phyloP scores from a whole-genome alignment of 2,797 vertebrate species.

The Cyprinella venusta region DNA sequence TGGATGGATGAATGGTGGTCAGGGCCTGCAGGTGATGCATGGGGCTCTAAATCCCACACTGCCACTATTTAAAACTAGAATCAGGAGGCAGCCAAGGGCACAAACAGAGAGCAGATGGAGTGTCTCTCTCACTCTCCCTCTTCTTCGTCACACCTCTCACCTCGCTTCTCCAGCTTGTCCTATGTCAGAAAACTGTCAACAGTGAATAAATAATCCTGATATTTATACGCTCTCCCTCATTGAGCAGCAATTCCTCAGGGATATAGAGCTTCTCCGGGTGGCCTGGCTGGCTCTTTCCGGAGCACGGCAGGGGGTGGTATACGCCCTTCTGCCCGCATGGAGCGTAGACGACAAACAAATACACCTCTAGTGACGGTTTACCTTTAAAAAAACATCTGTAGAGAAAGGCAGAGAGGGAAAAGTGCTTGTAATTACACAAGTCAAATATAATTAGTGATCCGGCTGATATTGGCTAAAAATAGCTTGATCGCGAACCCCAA shows the following conservation, averaged over 20 bases:
- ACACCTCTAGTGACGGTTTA: neutral
- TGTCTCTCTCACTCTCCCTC: conserved; percentile 37
- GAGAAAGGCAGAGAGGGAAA: neutral
- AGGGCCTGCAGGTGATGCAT: conserved; percentile 45
- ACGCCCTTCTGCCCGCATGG: neutral
- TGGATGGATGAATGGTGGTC: conserved; percentile 25
- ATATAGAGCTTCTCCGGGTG: conserved; percentile 18
- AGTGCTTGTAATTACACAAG: neutral
- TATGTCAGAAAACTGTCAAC: conserved; percentile 53
- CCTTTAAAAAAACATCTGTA: neutral
- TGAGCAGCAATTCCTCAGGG: conserved; percentile 38
- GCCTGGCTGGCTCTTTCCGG: conserved; percentile 7
- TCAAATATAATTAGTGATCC: neutral
- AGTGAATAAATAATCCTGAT: conserved; percentile 48
- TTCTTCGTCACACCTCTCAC: conserved; percentile 42
- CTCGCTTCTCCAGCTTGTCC: conserved; percentile 25
- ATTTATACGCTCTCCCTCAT: conserved; percentile 33
- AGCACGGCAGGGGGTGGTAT: neutral
- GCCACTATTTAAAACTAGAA: conserved; percentile 50
- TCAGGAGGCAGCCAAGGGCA: conserved; percentile 47
- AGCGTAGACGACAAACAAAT: neutral
- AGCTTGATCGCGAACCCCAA: too few species aligned
- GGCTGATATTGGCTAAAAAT: too few species aligned
- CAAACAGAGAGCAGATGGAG: conserved; percentile 59
- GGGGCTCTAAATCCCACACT: conserved; percentile 46